phyloP scores from a whole-genome alignment of 2,113 vertebrate species.

The Peromyscus leucopus region DNA sequence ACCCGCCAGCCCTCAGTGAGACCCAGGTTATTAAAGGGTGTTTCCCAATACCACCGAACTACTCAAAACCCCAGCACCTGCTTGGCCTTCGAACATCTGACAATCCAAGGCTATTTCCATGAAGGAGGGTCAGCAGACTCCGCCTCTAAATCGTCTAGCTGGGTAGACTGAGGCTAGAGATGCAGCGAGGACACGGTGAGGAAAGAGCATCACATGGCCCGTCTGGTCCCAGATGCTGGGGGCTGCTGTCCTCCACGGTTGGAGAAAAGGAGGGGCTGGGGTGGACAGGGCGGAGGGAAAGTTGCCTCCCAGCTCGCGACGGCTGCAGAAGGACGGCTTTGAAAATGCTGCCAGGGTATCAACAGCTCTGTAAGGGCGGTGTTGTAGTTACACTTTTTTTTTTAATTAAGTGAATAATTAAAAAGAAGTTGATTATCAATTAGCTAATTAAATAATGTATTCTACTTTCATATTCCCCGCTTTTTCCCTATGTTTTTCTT shows the following conservation, averaged over 20 bases:
- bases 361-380: conserved; percentile 85
- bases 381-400: conserved; percentile 89
- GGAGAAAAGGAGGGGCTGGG: not conserved
- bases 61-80: not conserved
- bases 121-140: not conserved
- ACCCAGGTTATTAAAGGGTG: not conserved
- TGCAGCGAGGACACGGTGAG: not conserved
- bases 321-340: conserved; percentile 71
- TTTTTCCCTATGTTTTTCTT: conserved; percentile 77
- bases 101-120: not conserved
- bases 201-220: rapidly evolving
- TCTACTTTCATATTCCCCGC: conserved; percentile 87
- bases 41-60: not conserved
- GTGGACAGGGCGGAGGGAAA: not conserved
- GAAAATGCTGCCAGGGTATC: conserved; percentile 85
- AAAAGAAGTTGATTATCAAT: conserved; percentile 92
- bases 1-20: not conserved
- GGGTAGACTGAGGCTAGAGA: conserved; percentile 16
- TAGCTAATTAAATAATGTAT: conserved; percentile 90
- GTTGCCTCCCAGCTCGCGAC: not conserved
- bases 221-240: not conserved
- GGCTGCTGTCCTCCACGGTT: too few species aligned
- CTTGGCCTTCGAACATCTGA: not conserved
- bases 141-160: not conserved
- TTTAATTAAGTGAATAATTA: conserved; percentile 92